Evolutionary conservation across 2,888 invertebrate genomes (phyloP), one percentile per base, ranked within the genome.

Genomic region (Tipula lateralis): DNA sequence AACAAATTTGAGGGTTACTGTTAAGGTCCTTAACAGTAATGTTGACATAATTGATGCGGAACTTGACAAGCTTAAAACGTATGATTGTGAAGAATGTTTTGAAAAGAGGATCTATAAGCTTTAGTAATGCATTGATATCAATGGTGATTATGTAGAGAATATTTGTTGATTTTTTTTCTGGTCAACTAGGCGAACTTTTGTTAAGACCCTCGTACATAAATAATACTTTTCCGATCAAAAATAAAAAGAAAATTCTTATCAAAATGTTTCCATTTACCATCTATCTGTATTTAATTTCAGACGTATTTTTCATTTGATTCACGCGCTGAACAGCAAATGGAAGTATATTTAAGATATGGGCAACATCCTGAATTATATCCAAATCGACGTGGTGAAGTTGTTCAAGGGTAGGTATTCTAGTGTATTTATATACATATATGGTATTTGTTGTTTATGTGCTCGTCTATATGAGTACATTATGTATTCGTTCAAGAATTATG

Each of bases 331-430:
- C 96, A 97, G 88, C 96, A 96, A 90, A 95, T 95, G 88, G 96
- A 97, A 90, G 96, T 97, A 83, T 97, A 96, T 89, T 92, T 96
- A 84, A 92, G 97, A 86, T 97, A 97, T 89, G 97, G 97, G n/a
- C 97, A 96, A 88, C 97, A 97, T 92, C 97, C 97, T 44, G 97
- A 97, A 89, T 92, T 97, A 29, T 97, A 97, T 90, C 97, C 97
- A 0, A 97, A 97, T 89, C 92, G 97, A 86, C 92, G 97, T 86
- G 97, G 97, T 0, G 96, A 96, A 90, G 94, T 97, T 24, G 95
- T 96, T 0, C 94, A 96, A 85, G 96, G 96, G 92, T 96, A 91
- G 91, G 94, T 91, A 24, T 24, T n/a, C n/a, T n/a, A 24, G 0
- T 50, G 13, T 44, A 44, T 12, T 44, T n/a, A 44, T 50, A 50